These are phyloP conservation scores for Amblyjoppa fuscipennis DNA, from an alignment of 2,888 invertebrate species.

Conservation along the genomic window DNA sequence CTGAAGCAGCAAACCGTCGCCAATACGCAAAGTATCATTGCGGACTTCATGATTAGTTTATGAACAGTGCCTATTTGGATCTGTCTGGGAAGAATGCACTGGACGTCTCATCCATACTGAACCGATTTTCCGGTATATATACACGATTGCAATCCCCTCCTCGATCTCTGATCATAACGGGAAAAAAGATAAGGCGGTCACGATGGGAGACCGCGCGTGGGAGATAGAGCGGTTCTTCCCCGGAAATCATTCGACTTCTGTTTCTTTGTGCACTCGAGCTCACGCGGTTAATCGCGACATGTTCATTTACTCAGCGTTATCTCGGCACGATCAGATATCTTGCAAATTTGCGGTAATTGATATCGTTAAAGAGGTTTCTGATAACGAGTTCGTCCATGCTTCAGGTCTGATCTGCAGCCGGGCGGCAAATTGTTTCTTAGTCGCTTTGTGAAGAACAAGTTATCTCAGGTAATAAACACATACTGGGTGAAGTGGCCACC, in stretches of 20 bases:
- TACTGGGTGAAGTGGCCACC: too few species aligned
- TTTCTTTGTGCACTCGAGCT: neutral
- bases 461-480: too few species aligned
- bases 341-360: neutral
- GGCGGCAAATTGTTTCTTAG: neutral
- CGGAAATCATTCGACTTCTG: slow-evolving; percentile 8
- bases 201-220: neutral
- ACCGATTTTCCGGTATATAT: slow-evolving; percentile 22
- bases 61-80: neutral
- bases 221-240: slow-evolving; percentile 44
- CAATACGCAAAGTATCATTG: slow-evolving; percentile 26
- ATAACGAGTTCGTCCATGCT: neutral
- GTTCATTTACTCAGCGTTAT: neutral
- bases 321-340: neutral
- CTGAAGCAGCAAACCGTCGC: slow-evolving; percentile 23
- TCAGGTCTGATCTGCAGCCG: too few species aligned
- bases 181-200: slow-evolving; percentile 27
- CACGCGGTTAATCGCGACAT: slow-evolving; percentile 9
- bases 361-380: neutral
- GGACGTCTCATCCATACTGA: neutral
- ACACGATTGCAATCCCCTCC: slow-evolving; percentile 4
- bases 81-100: neutral
- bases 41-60: slow-evolving; percentile 29
- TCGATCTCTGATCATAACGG: slow-evolving; percentile 27
- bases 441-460: neutral